These are phyloP conservation scores for Phocides pigmalion DNA, from an alignment of 1,140 invertebrate species.

Conservation along the genomic window DNA sequence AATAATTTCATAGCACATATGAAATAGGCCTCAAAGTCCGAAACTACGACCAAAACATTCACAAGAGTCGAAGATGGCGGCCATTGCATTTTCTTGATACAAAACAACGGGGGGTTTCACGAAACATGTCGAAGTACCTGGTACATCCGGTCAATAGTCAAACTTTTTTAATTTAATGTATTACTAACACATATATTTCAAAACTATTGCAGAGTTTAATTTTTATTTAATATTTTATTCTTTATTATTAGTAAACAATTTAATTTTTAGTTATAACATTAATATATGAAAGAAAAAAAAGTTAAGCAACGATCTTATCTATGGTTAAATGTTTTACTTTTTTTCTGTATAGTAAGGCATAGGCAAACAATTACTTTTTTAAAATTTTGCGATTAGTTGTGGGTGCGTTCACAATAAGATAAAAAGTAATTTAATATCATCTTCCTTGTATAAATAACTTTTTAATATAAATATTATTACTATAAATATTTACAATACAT, in stretches of 20 bases:
- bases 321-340: constrained; percentile 22
- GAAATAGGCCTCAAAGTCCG: constrained; percentile 76
- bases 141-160: constrained; percentile 75
- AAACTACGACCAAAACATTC: constrained; percentile 84
- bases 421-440: constrained; percentile 10
- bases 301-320: not conserved
- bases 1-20: constrained; percentile 77
- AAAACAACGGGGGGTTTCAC: constrained; percentile 83
- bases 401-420: constrained; percentile 25
- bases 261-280: not conserved
- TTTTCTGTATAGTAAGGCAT: constrained; percentile 17
- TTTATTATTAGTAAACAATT: not conserved
- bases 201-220: not conserved
- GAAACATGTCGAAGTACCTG: constrained; percentile 73
- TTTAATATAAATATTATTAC: too few relatives aligned
- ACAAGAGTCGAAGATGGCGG: constrained; percentile 83
- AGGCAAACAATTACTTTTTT: constrained; percentile 18
- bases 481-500: too few relatives aligned
- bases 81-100: constrained; percentile 84
- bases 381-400: not conserved
- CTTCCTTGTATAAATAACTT: too few relatives aligned
- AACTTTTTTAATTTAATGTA: constrained; percentile 33
- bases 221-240: not conserved
- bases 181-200: not conserved
- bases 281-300: constrained; percentile 13